Percentiles rank a stretch among this genome's conserved stretches.
Evolutionary conservation across 2,888 invertebrate species (phyloP).

Genomic region (Melitaea athalia): DNA sequence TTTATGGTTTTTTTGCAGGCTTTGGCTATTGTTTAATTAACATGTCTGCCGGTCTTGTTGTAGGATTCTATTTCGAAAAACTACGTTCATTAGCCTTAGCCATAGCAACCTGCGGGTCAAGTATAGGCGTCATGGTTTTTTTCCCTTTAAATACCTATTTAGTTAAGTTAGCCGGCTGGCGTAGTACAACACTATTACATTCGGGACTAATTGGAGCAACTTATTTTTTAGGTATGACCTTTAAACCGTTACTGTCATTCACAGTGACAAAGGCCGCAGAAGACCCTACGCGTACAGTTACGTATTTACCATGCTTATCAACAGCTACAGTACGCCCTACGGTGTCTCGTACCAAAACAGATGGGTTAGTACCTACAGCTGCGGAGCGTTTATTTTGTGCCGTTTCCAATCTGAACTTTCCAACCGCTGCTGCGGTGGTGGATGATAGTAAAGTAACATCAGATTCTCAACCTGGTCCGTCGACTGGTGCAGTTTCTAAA

Average conservation of each 20-base stretch:
- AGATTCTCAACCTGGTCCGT: conserved; percentile 56
- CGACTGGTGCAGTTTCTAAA: conserved; percentile 56
- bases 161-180: conserved; percentile 64
- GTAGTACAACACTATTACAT: conserved; percentile 62
- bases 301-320: conserved; percentile 68
- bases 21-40: conserved; percentile 66
- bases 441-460: conserved; percentile 46
- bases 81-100: conserved; percentile 65
- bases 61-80: conserved; percentile 75
- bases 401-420: conserved; percentile 57
- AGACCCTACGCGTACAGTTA: conserved; percentile 66
- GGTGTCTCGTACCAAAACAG: conserved; percentile 46
- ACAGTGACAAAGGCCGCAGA: conserved; percentile 60
- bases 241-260: conserved; percentile 64
- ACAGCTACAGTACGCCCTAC: conserved; percentile 46
- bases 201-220: conserved; percentile 62
- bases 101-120: conserved; percentile 64
- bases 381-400: conserved; percentile 57
- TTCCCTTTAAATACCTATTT: conserved; percentile 63
- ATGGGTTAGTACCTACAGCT: conserved; percentile 47
- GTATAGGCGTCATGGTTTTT: conserved; percentile 66
- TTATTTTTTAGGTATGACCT: conserved; percentile 67
- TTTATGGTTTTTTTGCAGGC: conserved; percentile 65
- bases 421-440: conserved; percentile 67
- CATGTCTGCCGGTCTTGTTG: conserved; percentile 62